Evolutionary conservation across 2,113 vertebrate genomes (phyloP), one percentile per base, ranked within the genome.

Genomic region (Ranitomeya imitator): DNA sequence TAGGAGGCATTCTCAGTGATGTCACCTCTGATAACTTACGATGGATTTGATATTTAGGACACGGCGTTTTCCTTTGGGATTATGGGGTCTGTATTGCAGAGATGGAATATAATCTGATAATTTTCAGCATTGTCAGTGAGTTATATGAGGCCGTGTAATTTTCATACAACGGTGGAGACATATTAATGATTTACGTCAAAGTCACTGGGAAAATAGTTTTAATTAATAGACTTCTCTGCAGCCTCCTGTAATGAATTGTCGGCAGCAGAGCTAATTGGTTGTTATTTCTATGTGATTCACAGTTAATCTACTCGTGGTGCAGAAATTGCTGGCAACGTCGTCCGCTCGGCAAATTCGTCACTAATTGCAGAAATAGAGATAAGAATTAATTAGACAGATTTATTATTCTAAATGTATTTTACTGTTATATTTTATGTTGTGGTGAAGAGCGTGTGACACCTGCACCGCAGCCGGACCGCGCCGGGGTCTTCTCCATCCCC

Each of bases 241-340:
- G 92, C 91, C 85, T 94, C 91, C 92, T 80, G 88, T 90, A 90
- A 90, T 92, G 90, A 12, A 91, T 92, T 93, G 93, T 94, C 92
- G 93, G 90, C 91, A 92, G 89, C 92, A 93, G 90, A 91, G 88
- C 91, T 94, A 90, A 90, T 91, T 92, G 93, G 92, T 93, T 93
- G 90, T 94, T 93, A 93, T 94, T 93, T 92, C 90, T 91, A 93
- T 90, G 89, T 94, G 92, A 95, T 92, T 95, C 93, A 93, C 88
- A 90, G 89, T 92, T 91, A 90, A 91, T 91, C 82, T 90, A 93
- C 90, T 91, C 89, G 89, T 89, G 93, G 90, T 94, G 91, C 65
- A 26, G 11, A 31, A 31, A 13, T 21, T 26, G 61, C 83, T 71
- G 63, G 65, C 59, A 67, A n/a, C 60, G 23, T 19, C n/a, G 14